phyloP scores from a whole-genome alignment of 2,888 invertebrate species.

The Volucella inflata region DNA sequence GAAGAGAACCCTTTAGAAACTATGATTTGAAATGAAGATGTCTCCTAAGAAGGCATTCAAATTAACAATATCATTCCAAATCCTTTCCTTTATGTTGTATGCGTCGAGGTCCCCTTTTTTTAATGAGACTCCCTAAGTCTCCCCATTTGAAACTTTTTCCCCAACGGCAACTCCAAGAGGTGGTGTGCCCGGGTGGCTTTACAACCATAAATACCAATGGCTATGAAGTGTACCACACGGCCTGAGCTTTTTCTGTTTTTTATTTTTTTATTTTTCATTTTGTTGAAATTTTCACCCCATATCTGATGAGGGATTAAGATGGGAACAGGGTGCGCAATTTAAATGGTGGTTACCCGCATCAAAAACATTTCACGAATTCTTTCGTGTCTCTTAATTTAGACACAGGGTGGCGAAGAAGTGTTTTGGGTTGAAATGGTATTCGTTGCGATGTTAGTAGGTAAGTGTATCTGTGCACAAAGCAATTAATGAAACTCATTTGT shows the following conservation, averaged over 20 bases:
- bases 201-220: conserved; percentile 39
- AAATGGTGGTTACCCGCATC: conserved; percentile 57
- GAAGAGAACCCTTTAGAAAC: no score
- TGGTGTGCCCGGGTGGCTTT: background rate
- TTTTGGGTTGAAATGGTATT: background rate
- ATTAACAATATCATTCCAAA: no score
- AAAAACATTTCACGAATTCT: conserved; percentile 53
- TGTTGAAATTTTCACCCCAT: background rate
- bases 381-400: conserved; percentile 24
- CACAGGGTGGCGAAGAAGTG: background rate
- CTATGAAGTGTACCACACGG: conserved; percentile 37
- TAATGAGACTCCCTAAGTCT: no score
- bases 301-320: background rate
- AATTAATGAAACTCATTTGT: conserved; percentile 57
- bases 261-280: no score
- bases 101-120: no score
- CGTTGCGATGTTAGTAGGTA: background rate
- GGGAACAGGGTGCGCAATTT: conserved; percentile 25
- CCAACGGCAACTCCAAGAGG: no score
- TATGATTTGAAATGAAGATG: no score
- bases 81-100: no score
- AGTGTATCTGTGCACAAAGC: conserved; percentile 16
- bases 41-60: no score
- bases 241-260: conserved; percentile 15
- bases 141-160: no score